These are phyloP conservation scores for Parthenolecanium corni DNA, from an alignment of 2,888 invertebrate genomes.

Conservation along the genomic window DNA sequence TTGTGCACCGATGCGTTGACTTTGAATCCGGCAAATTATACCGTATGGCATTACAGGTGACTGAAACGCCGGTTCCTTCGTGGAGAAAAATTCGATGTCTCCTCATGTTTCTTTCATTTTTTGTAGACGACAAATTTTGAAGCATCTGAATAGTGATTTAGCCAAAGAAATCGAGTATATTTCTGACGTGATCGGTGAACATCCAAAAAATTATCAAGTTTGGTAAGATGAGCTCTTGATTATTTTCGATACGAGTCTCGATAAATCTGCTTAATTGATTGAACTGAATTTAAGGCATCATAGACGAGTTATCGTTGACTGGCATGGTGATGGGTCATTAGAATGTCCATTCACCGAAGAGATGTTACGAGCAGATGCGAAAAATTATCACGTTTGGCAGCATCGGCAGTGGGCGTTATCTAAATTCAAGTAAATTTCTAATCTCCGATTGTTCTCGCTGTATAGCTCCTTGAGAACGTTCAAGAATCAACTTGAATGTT, in stretches of 20 bases:
- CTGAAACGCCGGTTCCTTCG: too few species aligned
- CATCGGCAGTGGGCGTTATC: constrained; percentile 84
- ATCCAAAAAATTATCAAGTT: constrained; percentile 96
- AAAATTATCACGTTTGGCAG: constrained; percentile 99
- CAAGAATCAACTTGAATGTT: too few species aligned
- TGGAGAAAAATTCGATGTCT: too few species aligned
- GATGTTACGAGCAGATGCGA: constrained; percentile 74
- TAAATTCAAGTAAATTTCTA: constrained; percentile 64
- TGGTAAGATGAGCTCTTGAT: constrained; percentile 42
- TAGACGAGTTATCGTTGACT: constrained; percentile 75
- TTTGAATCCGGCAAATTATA: constrained; percentile 94
- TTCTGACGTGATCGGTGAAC: constrained; percentile 64
- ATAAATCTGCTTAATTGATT: neutral
- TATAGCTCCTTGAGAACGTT: too few species aligned
- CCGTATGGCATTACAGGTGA: constrained; percentile 81
- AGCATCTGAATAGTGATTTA: constrained; percentile 66
- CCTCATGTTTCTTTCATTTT: too few species aligned
- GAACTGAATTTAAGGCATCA: constrained; percentile 67
- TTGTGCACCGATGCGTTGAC: constrained; percentile 83
- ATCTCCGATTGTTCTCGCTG: too few species aligned
- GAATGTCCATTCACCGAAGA: constrained; percentile 73
- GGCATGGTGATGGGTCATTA: constrained; percentile 62
- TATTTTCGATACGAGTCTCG: neutral
- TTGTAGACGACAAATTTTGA: constrained; percentile 72
- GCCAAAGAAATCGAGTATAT: constrained; percentile 72